These are phyloP conservation scores for Kryptolebias ocellatus DNA, from an alignment of 2,797 vertebrate species.

Conservation along the genomic window DNA sequence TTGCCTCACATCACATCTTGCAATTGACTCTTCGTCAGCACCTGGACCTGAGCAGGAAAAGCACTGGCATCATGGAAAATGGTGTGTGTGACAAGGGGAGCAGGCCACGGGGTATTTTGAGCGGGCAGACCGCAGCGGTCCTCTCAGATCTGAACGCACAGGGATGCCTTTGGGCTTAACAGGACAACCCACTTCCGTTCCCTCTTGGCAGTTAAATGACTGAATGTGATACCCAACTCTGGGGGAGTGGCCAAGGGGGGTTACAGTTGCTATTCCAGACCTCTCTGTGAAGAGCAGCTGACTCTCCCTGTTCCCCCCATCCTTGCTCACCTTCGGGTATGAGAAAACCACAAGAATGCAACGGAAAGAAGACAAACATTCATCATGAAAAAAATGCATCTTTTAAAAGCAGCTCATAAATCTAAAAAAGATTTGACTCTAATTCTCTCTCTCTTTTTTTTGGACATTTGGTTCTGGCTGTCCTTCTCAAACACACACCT, in stretches of 20 bases:
- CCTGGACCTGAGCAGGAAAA: constrained; percentile 52
- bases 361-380: constrained; percentile 57
- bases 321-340: constrained; percentile 57
- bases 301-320: constrained; percentile 29
- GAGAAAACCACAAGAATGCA: constrained; percentile 66
- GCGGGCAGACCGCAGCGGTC: constrained; percentile 51
- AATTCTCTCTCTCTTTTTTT: constrained; percentile 18
- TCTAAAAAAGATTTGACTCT: neutral
- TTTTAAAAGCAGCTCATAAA: constrained; percentile 13
- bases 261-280: constrained; percentile 72
- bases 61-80: constrained; percentile 75
- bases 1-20: constrained; percentile 42
- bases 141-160: constrained; percentile 72
- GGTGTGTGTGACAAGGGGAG: constrained; percentile 59
- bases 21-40: constrained; percentile 55
- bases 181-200: constrained; percentile 76
- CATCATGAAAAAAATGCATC: constrained; percentile 47
- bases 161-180: constrained; percentile 77
- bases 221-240: constrained; percentile 71
- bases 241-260: constrained; percentile 59
- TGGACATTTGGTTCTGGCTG: constrained; percentile 12
- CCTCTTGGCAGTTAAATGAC: constrained; percentile 62
- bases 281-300: constrained; percentile 79
- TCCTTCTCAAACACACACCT: constrained; percentile 30
- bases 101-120: constrained; percentile 70